Base-by-base conservation (phyloP, 1,140 invertebrate genomes). In the Musca vetustissima region DNA sequence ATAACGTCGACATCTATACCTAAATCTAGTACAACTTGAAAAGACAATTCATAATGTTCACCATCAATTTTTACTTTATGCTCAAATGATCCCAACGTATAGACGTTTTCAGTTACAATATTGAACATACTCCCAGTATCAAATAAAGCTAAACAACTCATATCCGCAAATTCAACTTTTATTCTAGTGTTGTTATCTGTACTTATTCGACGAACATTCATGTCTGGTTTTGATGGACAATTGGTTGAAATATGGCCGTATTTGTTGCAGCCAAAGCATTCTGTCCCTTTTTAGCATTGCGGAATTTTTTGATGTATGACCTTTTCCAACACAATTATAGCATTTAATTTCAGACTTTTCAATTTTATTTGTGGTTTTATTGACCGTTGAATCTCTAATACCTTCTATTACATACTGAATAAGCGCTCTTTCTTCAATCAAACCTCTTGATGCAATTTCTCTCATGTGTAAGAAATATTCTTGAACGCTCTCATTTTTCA, bases 401-500 rank as follows among this genome's bases (percentile, higher is more conserved):
- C 64, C 69, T 4, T n/a, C 57, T 8, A 66, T 70, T 1, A 66
- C 43, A 28, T 66, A 70, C 4, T 66, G 28, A 7, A 70, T 70
- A 3, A 70, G 19, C 9, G 69, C 49, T n/a, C n/a, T 66, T 0
- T 70, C 32, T 19, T 66, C 69, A 24, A 66, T 59, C 49, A 59
- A 57, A 24, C 17, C 64, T 15, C 52, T 28, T 17, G 64, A 53
- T n/a, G 64, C 28, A n/a, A 70, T 19, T 49, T 66, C 64, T 19
- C 19, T 66, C 53, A 70, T 70, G 49, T 61, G 61, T 14, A 28
- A 25, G 22, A 61, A 49, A 53, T 67, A 67, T 48, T 70, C 32
- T 28, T 48, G 13, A 48, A 57, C 21, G 47, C 47, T 68, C 15
- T 59, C 3, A 8, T 4, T 28, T 8, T 28, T 28, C 3, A 4